Evolutionary conservation across 2,113 vertebrate species (phyloP).

Genomic region (Catharus minimus): DNA sequence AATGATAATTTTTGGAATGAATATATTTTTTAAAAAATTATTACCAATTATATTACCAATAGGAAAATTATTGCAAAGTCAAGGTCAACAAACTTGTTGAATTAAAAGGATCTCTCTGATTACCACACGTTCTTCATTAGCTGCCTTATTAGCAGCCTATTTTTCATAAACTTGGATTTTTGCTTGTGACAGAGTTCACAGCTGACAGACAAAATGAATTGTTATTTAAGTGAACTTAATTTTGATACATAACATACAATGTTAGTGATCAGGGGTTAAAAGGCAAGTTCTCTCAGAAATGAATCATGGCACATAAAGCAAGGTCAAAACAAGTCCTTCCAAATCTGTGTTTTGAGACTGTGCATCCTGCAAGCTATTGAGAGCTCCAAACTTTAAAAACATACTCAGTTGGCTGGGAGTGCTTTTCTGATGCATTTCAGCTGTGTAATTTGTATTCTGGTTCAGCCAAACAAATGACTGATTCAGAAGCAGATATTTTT

Average conservation of each 20-base stretch:
- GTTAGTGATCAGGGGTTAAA: constrained; percentile 31
- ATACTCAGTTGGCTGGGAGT: neutral
- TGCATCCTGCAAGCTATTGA: constrained; percentile 3
- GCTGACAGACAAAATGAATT: constrained; percentile 23
- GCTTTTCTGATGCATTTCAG: constrained; percentile 21
- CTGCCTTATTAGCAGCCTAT: neutral
- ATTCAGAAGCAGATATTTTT: neutral
- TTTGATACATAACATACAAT: neutral
- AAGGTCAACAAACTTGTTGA: neutral
- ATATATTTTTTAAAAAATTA: neutral
- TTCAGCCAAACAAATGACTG: neutral
- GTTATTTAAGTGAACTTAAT: constrained; percentile 35
- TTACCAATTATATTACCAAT: neutral
- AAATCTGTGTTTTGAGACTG: constrained; percentile 9
- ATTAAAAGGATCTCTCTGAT: neutral
- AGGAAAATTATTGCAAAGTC: neutral
- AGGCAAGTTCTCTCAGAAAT: constrained; percentile 20
- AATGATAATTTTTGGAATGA: neutral
- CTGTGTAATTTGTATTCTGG: constrained; percentile 15
- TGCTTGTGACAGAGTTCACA: constrained; percentile 12
- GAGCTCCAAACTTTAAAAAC: constrained; percentile 26
- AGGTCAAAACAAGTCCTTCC: constrained; percentile 54
- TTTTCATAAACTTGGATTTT: constrained; percentile 26
- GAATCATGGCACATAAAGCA: constrained; percentile 11
- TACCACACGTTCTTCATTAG: neutral